Percentiles rank a stretch among this genome's conserved stretches.
These are phyloP conservation scores for Xestia rhomboidea DNA, from an alignment of 2,888 invertebrate genomes.

Conservation along the genomic window DNA sequence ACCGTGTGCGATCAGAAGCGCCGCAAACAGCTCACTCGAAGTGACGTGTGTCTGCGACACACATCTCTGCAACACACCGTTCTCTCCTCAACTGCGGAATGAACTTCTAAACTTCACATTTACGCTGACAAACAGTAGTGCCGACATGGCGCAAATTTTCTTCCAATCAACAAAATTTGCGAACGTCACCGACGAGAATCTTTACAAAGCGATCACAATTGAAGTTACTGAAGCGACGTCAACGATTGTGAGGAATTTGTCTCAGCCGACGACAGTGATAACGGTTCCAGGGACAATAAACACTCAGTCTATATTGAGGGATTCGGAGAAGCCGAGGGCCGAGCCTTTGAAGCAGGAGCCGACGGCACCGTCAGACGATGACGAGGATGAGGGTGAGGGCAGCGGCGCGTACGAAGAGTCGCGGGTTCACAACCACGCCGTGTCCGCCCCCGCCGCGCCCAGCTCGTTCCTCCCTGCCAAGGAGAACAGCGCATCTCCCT, in stretches of 20 bases:
- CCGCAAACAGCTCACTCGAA: slow-evolving; percentile 72
- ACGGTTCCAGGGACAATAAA: slow-evolving; percentile 58
- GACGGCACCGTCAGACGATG: slow-evolving; percentile 85
- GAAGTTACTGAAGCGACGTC: slow-evolving; percentile 55
- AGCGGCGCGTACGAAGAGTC: slow-evolving; percentile 83
- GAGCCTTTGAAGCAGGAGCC: slow-evolving; percentile 83
- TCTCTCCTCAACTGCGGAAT: slow-evolving; percentile 74
- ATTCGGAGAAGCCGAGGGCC: slow-evolving; percentile 75
- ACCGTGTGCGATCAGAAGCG: slow-evolving; percentile 77
- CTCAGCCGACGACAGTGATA: slow-evolving; percentile 62
- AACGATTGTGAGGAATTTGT: slow-evolving; percentile 57
- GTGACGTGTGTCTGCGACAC: slow-evolving; percentile 81
- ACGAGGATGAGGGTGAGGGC: slow-evolving; percentile 86
- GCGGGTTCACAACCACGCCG: slow-evolving; percentile 74
- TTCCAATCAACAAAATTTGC: slow-evolving; percentile 75
- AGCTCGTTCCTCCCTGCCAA: slow-evolving; percentile 84
- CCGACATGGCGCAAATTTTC: slow-evolving; percentile 74
- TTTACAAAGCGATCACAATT: slow-evolving; percentile 76
- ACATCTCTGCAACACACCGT: slow-evolving; percentile 83
- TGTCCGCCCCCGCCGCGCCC: slow-evolving; percentile 84
- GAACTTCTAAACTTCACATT: slow-evolving; percentile 79
- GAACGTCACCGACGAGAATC: slow-evolving; percentile 73
- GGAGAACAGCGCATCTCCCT: slow-evolving; percentile 75
- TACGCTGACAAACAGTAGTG: slow-evolving; percentile 63
- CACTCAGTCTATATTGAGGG: slow-evolving; percentile 58